These are phyloP conservation scores for Alviniconcha marisindica DNA, from an alignment of 1,140 invertebrate genomes.

Conservation along the genomic window DNA sequence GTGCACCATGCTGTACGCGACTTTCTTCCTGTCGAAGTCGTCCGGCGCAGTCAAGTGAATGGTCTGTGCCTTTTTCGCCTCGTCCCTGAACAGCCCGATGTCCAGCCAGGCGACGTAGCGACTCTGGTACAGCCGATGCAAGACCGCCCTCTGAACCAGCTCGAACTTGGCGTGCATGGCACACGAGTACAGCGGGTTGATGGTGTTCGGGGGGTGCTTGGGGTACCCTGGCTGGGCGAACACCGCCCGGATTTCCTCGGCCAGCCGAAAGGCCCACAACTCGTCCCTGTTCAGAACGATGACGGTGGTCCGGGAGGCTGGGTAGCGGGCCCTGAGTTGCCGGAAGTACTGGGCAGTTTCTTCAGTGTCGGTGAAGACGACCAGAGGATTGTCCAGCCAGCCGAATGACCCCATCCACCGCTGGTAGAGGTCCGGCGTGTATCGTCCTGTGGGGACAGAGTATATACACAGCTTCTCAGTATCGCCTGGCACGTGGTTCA, in stretches of 20 bases:
- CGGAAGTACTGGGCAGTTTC: constrained; percentile 38
- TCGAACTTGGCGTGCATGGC: constrained; percentile 69
- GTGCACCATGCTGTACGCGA: constrained; percentile 57
- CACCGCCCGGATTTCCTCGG: constrained; percentile 50
- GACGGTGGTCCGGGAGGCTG: constrained; percentile 51
- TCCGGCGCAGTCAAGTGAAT: constrained; percentile 54
- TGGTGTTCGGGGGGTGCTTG: constrained; percentile 55
- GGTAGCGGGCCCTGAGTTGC: constrained; percentile 41
- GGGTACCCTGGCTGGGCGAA: constrained; percentile 55
- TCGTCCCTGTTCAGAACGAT: constrained; percentile 50
- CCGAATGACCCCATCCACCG: constrained; percentile 53
- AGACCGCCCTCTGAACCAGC: constrained; percentile 51
- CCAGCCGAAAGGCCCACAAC: constrained; percentile 63
- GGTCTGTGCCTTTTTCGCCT: constrained; percentile 24
- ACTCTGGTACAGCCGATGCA: constrained; percentile 46
- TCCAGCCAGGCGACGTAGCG: constrained; percentile 63
- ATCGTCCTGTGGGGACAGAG: no score
- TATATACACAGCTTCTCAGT: no score
- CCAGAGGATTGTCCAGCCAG: constrained; percentile 45
- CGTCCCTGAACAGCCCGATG: constrained; percentile 61
- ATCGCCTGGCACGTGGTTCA: no score
- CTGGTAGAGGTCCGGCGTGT: not conserved
- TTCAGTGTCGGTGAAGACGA: constrained; percentile 50
- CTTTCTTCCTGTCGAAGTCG: constrained; percentile 50
- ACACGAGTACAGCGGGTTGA: constrained; percentile 57